Conservation (phyloP, 1,140 invertebrate species). For the Atta cephalotes region DNA sequence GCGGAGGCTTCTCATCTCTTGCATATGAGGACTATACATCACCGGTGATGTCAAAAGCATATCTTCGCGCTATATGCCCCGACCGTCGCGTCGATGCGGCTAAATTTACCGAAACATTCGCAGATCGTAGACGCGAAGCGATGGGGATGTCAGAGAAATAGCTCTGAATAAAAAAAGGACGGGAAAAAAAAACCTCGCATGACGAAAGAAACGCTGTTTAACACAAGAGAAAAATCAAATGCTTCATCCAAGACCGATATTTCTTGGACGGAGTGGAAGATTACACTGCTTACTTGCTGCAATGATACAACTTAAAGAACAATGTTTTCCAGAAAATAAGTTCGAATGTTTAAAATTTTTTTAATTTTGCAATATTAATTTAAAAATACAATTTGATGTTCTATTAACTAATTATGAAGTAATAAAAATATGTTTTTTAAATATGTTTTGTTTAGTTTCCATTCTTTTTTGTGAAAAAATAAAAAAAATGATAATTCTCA, state of each 20-base stretch:
- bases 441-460: too few relatives aligned
- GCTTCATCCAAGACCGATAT: background rate
- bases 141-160: constrained; percentile 35
- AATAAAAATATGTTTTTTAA: too few relatives aligned
- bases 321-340: too few relatives aligned
- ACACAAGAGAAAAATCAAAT: background rate
- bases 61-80: constrained; percentile 36
- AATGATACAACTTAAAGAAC: too few relatives aligned
- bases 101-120: constrained; percentile 59
- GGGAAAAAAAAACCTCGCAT: background rate
- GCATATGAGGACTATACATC: constrained; percentile 56
- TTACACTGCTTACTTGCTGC: background rate
- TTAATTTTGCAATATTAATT: too few relatives aligned
- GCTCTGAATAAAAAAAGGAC: constrained; percentile 13
- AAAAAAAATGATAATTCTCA: too few relatives aligned
- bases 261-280: background rate
- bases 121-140: constrained; percentile 32
- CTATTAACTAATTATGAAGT: too few relatives aligned
- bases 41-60: constrained; percentile 55
- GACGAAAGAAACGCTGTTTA: background rate
- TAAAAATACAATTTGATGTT: too few relatives aligned
- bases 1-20: constrained; percentile 32
- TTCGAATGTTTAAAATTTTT: too few relatives aligned
- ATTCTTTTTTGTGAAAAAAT: too few relatives aligned
- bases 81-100: constrained; percentile 28